phyloP scores from a whole-genome alignment of 2,888 invertebrate genomes.

The Thysanoteuthis rhombus region DNA sequence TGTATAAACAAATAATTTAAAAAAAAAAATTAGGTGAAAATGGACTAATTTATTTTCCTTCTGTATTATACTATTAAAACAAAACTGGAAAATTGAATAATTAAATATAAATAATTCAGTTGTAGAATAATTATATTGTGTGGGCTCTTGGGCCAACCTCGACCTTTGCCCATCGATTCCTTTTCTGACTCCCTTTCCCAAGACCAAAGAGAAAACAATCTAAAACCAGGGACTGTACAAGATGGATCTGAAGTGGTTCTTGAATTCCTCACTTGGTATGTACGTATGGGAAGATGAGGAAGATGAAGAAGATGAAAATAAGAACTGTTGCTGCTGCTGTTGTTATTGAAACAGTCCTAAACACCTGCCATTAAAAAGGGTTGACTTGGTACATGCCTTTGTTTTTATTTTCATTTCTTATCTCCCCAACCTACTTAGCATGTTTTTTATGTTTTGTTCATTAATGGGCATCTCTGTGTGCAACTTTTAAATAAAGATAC shows the following conservation, averaged over 20 bases:
- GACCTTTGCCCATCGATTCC: not conserved
- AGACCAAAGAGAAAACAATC: not conserved
- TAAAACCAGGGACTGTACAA: not conserved
- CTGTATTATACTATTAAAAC: not conserved
- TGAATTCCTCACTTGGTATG: not conserved
- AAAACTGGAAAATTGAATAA: not conserved
- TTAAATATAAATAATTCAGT: not conserved
- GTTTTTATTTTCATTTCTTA: not conserved
- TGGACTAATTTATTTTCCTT: not conserved
- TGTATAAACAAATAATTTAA: not conserved
- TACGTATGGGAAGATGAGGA: not conserved
- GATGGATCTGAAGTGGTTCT: not conserved
- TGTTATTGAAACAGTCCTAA: not conserved
- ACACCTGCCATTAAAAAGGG: not conserved
- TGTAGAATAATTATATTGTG: conserved; percentile 12
- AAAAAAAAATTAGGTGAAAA: not conserved
- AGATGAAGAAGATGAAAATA: not conserved
- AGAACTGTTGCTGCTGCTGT: not conserved
- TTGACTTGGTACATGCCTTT: not conserved
- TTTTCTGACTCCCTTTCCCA: not conserved
- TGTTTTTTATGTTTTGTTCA: not conserved
- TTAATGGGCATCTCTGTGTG: too few relatives aligned
- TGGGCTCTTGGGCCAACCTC: not conserved
- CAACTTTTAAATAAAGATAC: too few relatives aligned
- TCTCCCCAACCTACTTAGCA: not conserved